phyloP scores from a whole-genome alignment of 2,113 vertebrate species.

The Vicugna pacos region DNA sequence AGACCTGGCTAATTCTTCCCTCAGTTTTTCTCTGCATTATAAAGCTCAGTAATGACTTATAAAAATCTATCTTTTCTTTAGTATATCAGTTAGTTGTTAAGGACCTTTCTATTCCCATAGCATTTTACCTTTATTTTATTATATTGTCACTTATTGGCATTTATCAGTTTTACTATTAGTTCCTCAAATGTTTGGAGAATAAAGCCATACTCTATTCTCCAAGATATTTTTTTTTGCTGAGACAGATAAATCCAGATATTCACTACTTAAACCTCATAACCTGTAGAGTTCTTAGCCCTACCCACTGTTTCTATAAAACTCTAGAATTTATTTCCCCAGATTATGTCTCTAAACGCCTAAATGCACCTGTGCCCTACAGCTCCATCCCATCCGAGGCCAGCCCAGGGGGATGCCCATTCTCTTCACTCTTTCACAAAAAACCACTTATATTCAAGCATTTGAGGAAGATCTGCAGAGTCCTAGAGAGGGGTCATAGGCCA shows the following conservation, averaged over 20 bases:
- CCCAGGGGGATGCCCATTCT: background rate
- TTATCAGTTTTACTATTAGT: background rate
- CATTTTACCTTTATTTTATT: constrained; percentile 7
- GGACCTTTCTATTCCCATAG: background rate
- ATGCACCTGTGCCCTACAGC: background rate
- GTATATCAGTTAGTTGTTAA: background rate
- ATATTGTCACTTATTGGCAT: background rate
- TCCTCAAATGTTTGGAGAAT: background rate
- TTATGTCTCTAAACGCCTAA: background rate
- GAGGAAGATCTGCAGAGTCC: background rate
- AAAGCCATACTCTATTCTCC: background rate
- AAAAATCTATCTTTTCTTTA: background rate
- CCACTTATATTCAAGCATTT: background rate
- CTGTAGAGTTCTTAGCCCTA: background rate
- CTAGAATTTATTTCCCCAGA: background rate
- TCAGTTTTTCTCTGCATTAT: background rate
- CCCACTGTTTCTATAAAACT: background rate
- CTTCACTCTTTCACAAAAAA: background rate
- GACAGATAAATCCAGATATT: background rate
- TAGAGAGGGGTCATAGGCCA: background rate
- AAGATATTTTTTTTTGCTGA: background rate
- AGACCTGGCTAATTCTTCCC: background rate
- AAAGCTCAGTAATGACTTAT: background rate
- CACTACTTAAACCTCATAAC: background rate
- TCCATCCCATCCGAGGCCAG: background rate